A percentile compares a stretch with the other conserved stretches of the same genome.
Evolutionary conservation across 2,888 invertebrate species (phyloP).

Genomic region (Hedychridium roseum): DNA sequence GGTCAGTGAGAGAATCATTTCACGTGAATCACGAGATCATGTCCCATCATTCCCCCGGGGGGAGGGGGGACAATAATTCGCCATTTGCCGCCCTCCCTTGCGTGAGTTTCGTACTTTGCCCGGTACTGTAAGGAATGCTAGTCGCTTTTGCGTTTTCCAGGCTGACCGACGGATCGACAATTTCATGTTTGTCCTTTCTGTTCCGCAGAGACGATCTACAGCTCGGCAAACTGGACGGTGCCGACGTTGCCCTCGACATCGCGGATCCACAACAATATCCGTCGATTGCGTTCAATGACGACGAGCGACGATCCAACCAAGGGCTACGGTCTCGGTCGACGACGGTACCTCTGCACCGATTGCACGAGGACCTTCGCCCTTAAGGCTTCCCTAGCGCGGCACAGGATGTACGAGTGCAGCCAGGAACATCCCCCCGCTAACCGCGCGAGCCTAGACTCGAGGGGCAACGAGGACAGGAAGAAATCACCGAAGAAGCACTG

Average conservation of each 20-base stretch:
- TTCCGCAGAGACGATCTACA: constrained; percentile 46
- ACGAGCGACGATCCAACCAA: constrained; percentile 20
- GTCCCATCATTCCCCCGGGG: too few species aligned
- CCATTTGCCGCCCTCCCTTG: too few species aligned
- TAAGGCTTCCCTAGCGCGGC: constrained; percentile 50
- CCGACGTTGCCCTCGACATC: constrained; percentile 48
- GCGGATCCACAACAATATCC: constrained; percentile 23
- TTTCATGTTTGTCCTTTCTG: constrained; percentile 18
- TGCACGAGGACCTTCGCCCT: constrained; percentile 49
- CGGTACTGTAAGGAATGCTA: too few species aligned
- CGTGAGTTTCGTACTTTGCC: too few species aligned
- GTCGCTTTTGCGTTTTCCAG: too few species aligned
- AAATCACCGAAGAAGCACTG: constrained; percentile 43
- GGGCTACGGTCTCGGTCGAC: constrained; percentile 29
- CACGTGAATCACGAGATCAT: too few species aligned
- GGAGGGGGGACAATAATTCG: too few species aligned
- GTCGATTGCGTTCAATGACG: constrained; percentile 49
- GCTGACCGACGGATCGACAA: too few species aligned
- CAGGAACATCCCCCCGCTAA: too few species aligned
- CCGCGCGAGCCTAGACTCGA: too few species aligned
- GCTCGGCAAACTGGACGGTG: constrained; percentile 54
- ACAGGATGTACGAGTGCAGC: constrained; percentile 31
- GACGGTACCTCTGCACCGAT: constrained; percentile 52
- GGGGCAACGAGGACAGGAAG: constrained; percentile 15
- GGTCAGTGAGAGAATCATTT: too few species aligned